Conservation (phyloP, 1,140 invertebrate species). For the Conopomorpha cramerella region DNA sequence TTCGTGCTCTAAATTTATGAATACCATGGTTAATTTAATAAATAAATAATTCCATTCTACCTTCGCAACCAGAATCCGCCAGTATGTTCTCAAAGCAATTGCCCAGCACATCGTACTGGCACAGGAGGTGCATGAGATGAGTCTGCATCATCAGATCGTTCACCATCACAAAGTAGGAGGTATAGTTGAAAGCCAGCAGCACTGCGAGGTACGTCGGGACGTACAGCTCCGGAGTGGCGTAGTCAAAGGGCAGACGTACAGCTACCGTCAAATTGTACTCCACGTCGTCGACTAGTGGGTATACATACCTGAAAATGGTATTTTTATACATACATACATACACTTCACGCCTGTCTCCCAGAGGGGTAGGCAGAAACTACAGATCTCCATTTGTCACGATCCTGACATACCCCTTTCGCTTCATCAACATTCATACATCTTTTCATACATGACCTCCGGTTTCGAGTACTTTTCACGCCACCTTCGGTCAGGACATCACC, state of each 20-base stretch:
- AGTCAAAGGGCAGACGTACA: conserved; percentile 20
- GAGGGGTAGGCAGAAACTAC: no score
- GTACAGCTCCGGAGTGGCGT: conserved; percentile 14
- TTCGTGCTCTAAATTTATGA: no score
- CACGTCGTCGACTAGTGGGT: conserved; percentile 32
- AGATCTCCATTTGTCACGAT: no score
- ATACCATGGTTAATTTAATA: no score
- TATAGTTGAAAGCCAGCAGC: conserved; percentile 20
- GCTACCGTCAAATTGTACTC: conserved; percentile 34
- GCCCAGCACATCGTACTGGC: conserved; percentile 27
- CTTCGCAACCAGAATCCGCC: conserved; percentile 15
- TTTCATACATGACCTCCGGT: no score
- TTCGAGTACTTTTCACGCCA: no score
- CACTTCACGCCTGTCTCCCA: no score
- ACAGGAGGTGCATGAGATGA: conserved; percentile 32
- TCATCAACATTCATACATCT: no score
- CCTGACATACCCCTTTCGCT: no score
- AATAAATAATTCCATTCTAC: no score
- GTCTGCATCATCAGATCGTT: conserved; percentile 34
- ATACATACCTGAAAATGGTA: conserved; percentile 34
- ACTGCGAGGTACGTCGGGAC: conserved; percentile 16
- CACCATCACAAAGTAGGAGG: conserved; percentile 27
- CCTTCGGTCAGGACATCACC: no score
- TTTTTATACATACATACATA: no score
- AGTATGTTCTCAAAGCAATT: conserved; percentile 36